phyloP scores from a whole-genome alignment of 1,140 invertebrate genomes.

The Neelides sp. region DNA sequence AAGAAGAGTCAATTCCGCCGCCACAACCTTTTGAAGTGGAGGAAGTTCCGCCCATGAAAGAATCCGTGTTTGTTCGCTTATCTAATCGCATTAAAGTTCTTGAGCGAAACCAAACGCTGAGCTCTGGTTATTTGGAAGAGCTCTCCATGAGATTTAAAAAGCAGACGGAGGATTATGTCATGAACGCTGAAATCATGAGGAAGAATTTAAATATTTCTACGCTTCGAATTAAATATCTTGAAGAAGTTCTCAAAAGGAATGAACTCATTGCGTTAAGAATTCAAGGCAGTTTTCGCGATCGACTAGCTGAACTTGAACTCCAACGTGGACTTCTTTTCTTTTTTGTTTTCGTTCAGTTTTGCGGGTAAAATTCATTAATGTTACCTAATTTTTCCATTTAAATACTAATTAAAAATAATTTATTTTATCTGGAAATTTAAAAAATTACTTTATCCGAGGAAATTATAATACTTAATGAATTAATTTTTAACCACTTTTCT shows the following conservation, averaged over 20 bases:
- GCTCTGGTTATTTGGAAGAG: conserved; percentile 88
- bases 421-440: no score
- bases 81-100: conserved; percentile 90
- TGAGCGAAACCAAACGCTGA: conserved; percentile 91
- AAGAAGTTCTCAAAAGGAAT: conserved; percentile 15
- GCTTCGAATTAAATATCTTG: conserved; percentile 14
- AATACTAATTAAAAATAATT: no score
- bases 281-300: conserved; percentile 18
- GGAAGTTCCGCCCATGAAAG: conserved; percentile 44
- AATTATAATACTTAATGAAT: no score
- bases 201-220: conserved; percentile 19
- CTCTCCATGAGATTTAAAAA: conserved; percentile 85
- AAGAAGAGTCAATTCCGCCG: not conserved
- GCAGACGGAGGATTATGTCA: conserved; percentile 68
- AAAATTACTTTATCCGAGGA: no score
- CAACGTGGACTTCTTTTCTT: conserved; percentile 24
- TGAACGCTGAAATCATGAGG: conserved; percentile 11
- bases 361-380: no score
- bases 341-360: conserved; percentile 20
- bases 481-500: no score
- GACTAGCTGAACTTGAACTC: conserved; percentile 21
- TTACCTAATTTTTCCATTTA: no score
- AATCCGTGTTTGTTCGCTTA: conserved; percentile 86
- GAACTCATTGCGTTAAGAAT: conserved; percentile 15
- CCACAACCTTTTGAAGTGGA: not conserved